Evolutionary conservation across 2,113 vertebrate species (phyloP).

Genomic region (Anguilla rostrata): DNA sequence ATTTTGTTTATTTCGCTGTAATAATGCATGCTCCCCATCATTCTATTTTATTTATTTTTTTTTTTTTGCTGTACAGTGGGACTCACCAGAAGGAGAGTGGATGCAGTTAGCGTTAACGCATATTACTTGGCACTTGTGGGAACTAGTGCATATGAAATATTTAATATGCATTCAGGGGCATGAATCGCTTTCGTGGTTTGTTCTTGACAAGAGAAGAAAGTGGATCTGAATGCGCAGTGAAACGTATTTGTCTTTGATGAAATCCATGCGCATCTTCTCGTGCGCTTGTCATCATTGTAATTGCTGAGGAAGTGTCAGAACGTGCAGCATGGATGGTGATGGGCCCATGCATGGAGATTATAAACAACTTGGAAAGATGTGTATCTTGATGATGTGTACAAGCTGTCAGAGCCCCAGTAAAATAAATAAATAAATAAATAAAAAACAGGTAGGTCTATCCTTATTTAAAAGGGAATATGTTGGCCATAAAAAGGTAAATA

Average conservation of each 20-base stretch:
- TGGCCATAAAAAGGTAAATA: neutral
- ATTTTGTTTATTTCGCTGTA: neutral
- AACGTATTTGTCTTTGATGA: conserved; percentile 17
- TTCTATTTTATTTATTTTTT: neutral
- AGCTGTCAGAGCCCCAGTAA: neutral
- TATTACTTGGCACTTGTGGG: conserved; percentile 15
- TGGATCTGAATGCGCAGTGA: conserved; percentile 5
- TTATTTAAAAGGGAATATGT: neutral
- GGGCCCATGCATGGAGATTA: neutral
- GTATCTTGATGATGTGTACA: neutral
- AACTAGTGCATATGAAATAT: conserved; percentile 34
- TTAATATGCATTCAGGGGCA: conserved; percentile 18
- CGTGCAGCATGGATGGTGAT: neutral
- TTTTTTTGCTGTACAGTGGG: neutral
- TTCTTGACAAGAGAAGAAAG: conserved; percentile 22
- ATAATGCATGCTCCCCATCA: neutral
- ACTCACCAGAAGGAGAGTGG: neutral
- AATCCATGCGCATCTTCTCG: neutral
- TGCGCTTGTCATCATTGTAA: neutral
- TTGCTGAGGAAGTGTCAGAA: neutral
- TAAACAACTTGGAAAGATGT: conserved; percentile 1
- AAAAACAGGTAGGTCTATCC: neutral
- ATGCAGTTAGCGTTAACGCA: neutral
- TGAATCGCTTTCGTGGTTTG: conserved; percentile 21
- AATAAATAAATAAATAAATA: too few relatives aligned